A percentile compares a stretch with the other conserved stretches of the same genome.
phyloP scores from a whole-genome alignment of 2,888 invertebrate species.

The Panopea generosa region DNA sequence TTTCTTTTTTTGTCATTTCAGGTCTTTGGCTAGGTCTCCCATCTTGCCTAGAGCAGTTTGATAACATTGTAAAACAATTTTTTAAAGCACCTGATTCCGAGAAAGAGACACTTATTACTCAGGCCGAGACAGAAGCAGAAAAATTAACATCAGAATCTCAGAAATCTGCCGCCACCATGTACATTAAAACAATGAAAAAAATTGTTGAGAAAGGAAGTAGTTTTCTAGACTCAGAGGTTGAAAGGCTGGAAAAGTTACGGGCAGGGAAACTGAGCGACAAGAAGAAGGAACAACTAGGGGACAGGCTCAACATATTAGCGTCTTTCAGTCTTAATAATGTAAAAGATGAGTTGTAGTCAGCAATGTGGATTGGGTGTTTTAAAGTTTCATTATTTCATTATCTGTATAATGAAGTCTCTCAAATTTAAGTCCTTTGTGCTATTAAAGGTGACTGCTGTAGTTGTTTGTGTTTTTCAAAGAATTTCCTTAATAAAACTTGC shows the following conservation, averaged over 20 bases:
- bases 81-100: constrained; percentile 86
- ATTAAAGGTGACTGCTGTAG: too few species aligned
- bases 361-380: too few species aligned
- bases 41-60: constrained; percentile 93
- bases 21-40: constrained; percentile 94
- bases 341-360: constrained; percentile 80
- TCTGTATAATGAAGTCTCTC: too few species aligned
- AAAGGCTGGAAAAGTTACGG: constrained; percentile 92
- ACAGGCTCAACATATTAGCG: constrained; percentile 93
- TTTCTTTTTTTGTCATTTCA: too few species aligned
- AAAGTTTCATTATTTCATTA: too few species aligned
- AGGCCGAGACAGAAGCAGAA: constrained; percentile 86
- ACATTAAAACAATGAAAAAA: constrained; percentile 93
- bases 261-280: constrained; percentile 93
- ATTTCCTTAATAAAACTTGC: too few species aligned
- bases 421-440: too few species aligned
- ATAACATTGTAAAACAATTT: constrained; percentile 92
- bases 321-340: constrained; percentile 87
- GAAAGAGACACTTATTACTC: constrained; percentile 85
- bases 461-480: too few species aligned
- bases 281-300: constrained; percentile 92
- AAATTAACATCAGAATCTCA: constrained; percentile 85
- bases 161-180: constrained; percentile 89
- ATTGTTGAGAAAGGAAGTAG: constrained; percentile 91
- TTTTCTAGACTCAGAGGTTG: constrained; percentile 92